These are phyloP conservation scores for Glomeris marginata DNA, from an alignment of 2,888 invertebrate genomes.

Conservation along the genomic window DNA sequence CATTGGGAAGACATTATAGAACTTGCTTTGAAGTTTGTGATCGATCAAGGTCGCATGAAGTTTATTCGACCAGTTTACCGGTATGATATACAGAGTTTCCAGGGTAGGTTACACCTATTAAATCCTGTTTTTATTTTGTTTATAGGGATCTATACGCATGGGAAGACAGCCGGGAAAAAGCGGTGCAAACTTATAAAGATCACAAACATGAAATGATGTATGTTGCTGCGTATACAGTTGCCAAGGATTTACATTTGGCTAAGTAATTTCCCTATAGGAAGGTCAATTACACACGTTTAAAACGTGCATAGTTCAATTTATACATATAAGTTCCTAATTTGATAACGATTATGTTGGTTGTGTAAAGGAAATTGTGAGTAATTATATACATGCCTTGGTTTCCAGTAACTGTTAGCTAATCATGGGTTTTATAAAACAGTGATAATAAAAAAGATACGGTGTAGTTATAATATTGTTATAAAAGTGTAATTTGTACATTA, in stretches of 20 bases:
- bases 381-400: no score
- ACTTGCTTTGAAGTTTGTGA: conserved; percentile 58
- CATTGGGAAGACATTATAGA: conserved; percentile 49
- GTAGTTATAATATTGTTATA: no score
- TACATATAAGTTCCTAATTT: no score
- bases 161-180: conserved; percentile 49
- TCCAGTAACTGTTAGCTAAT: no score
- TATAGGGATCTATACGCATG: conserved; percentile 56
- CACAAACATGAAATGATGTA: conserved; percentile 69
- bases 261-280: conserved; percentile 8
- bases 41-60: conserved; percentile 78
- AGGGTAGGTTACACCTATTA: not conserved
- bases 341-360: no score
- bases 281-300: not conserved
- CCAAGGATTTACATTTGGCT: conserved; percentile 53
- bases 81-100: conserved; percentile 24
- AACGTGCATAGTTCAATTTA: no score
- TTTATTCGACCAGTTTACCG: conserved; percentile 76
- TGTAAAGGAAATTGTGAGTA: no score
- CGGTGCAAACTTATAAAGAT: conserved; percentile 54
- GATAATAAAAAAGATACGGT: no score
- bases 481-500: no score
- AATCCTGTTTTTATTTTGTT: conserved; percentile 12
- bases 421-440: no score
- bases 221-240: conserved; percentile 53